Base-by-base conservation (phyloP, 2,113 vertebrate genomes). In the Synchiropus splendidus region DNA sequence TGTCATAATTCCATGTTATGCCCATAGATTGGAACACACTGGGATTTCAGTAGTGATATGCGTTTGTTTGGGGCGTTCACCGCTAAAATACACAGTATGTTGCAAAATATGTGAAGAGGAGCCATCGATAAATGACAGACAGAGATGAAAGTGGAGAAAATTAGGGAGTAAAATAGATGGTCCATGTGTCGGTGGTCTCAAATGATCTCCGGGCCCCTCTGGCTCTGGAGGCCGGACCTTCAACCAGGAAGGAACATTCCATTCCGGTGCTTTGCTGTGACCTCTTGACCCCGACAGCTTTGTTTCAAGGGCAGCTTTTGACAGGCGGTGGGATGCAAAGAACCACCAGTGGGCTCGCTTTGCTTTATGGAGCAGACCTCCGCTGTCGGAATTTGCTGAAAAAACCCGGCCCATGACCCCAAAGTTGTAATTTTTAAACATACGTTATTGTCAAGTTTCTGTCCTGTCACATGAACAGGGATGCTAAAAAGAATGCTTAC, bases 241-340 rank as follows among this genome's bases (percentile, higher is more conserved):
- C 64, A 79, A 77, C 67, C 63, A 63, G 46, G 45, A 70, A 69
- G 70, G 60, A 82, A 76, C 72, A 73, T 81, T 85, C 74, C 74
- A 82, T 77, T 72, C 72, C 40, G 43, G 51, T 73, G 63, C 55
- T 49, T 56, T 42, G 45, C 63, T 10, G 1, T 61, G 70, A 80
- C 77, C 69, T 37, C 50, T 40, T 58, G 61, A 77, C 64, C 63
- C 45, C 14, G 21, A 12, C 62, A 52, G 62, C 75, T 75, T 71
- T 69, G 45, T 74, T 76, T 74, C 58, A 67, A 64, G 66, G 53
- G 65, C 66, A 54, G 65, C 58, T 42, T 77, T 76, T 32, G 39
- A 70, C 68, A 73, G 49, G 60, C 61, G 55, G 41, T 58, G 40
- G 48, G 68, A 71, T 65, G 64, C 61, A 55, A 63, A 62, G 61